phyloP scores from a whole-genome alignment of 2,113 vertebrate genomes.

The Canis aureus region DNA sequence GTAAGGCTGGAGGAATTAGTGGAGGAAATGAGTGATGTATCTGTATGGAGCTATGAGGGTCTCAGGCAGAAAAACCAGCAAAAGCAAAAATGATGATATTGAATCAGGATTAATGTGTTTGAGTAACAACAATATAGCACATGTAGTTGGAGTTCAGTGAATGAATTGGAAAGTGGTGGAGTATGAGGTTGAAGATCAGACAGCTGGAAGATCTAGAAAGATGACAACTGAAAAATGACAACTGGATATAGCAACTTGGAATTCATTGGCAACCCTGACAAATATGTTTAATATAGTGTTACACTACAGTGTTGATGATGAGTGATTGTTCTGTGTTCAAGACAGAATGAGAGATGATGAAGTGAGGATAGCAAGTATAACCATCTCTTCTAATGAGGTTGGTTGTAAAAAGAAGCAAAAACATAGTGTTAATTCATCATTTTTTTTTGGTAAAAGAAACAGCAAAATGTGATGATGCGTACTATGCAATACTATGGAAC shows the following conservation, averaged over 20 bases:
- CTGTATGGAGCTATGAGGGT: not conserved
- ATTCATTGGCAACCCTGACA: not conserved
- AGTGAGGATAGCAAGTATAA: not conserved
- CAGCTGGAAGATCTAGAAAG: not conserved
- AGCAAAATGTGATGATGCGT: not conserved
- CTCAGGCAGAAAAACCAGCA: not conserved
- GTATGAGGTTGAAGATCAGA: not conserved
- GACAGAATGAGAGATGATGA: not conserved
- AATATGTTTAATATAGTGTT: not conserved
- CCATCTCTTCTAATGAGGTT: not conserved
- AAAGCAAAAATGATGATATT: not conserved
- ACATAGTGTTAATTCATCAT: not conserved
- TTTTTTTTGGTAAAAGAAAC: constrained; percentile 31
- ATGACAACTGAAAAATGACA: not conserved
- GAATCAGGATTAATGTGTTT: not conserved
- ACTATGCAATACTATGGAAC: not conserved
- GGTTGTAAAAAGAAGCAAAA: constrained; percentile 12
- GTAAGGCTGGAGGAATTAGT: not conserved
- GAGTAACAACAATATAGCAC: not conserved
- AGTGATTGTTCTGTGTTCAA: not conserved
- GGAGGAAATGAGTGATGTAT: not conserved
- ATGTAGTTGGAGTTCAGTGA: not conserved
- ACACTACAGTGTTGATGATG: not conserved
- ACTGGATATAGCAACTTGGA: not conserved
- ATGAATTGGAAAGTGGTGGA: not conserved